phyloP scores from a whole-genome alignment of 2,888 invertebrate species.

The Perdita meconis region DNA sequence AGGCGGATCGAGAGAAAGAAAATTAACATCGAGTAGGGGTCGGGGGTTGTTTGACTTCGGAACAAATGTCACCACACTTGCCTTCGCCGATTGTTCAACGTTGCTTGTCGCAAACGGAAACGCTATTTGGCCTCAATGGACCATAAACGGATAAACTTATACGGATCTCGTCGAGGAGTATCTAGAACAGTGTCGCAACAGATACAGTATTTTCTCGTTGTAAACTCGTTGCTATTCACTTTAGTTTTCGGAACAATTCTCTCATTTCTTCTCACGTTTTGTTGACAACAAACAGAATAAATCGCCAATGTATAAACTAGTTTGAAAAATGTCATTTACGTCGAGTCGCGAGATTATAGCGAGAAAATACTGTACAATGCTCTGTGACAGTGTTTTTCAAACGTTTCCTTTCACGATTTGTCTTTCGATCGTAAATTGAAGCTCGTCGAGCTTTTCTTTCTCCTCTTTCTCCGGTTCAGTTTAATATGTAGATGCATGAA shows the following conservation, averaged over 20 bases:
- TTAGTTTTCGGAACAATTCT: no score
- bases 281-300: no score
- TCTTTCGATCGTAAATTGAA: conserved; percentile 8
- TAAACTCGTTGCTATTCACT: no score
- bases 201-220: conserved; percentile 6
- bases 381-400: conserved; percentile 39
- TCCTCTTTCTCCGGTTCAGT: neutral
- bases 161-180: conserved; percentile 20
- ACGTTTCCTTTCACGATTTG: conserved; percentile 20
- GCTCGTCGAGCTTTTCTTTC: neutral
- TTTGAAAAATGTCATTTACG: no score
- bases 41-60: conserved; percentile 38
- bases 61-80: conserved; percentile 79
- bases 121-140: conserved; percentile 15
- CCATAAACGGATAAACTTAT: conserved; percentile 27
- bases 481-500: no score
- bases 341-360: no score
- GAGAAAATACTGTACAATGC: neutral
- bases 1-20: conserved; percentile 21
- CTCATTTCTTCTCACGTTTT: no score
- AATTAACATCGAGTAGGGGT: conserved; percentile 28
- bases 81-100: conserved; percentile 82
- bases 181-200: conserved; percentile 29
- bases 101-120: conserved; percentile 78
- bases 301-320: no score